These are phyloP conservation scores for Zaprionus kolodkinae DNA, from an alignment of 1,140 invertebrate species.

Conservation along the genomic window DNA sequence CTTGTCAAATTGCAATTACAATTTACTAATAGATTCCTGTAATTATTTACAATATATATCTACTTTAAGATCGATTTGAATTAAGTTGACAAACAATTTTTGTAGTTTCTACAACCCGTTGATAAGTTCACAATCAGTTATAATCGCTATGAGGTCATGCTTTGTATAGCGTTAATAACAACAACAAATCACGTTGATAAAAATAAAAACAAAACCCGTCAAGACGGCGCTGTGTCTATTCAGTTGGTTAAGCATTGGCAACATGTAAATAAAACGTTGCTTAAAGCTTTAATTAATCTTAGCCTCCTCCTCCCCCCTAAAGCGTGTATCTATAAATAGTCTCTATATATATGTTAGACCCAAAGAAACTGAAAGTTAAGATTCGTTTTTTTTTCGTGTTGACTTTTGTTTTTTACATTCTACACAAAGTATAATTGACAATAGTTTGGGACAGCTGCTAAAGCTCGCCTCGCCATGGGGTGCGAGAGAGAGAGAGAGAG, in stretches of 20 bases:
- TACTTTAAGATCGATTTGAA: conserved; percentile 12
- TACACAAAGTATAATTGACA: conserved; percentile 46
- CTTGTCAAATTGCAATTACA: background rate
- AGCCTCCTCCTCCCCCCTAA: background rate
- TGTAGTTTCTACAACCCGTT: background rate
- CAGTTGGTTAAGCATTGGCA: conserved; percentile 17
- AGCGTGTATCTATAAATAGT: background rate
- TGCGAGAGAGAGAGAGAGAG: conserved; percentile 1
- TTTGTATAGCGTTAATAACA: background rate
- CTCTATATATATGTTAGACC: background rate
- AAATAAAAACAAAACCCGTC: background rate
- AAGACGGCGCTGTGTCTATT: background rate
- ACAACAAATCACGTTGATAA: background rate
- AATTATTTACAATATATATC: background rate
- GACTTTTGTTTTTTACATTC: conserved; percentile 41
- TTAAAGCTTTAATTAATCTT: background rate
- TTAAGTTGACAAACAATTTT: background rate
- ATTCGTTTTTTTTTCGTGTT: conserved; percentile 22
- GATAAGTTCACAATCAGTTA: conserved; percentile 1
- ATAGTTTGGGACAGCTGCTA: conserved; percentile 43
- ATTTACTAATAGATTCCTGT: background rate
- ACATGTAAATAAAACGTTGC: conserved; percentile 6
- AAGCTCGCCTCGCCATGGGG: conserved; percentile 12
- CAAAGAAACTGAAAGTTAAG: conserved; percentile 63
- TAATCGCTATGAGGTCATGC: conserved; percentile 4